These are phyloP conservation scores for Brachionus paranguensis DNA, from an alignment of 1,140 invertebrate genomes.

Conservation along the genomic window DNA sequence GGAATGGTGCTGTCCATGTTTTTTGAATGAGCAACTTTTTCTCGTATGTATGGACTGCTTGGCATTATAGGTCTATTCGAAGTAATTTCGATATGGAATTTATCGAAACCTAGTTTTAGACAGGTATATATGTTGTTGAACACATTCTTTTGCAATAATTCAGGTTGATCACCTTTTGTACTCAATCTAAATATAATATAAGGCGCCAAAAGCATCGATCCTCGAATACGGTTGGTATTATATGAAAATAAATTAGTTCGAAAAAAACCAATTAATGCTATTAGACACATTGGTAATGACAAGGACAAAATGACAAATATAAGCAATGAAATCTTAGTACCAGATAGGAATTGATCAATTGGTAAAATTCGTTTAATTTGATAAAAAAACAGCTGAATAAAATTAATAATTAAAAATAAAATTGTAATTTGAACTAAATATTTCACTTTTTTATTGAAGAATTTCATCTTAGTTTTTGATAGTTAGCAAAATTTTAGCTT, in stretches of 20 bases:
- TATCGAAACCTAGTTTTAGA: conserved; percentile 79
- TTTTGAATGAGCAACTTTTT: conserved; percentile 73
- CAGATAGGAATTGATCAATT: not conserved
- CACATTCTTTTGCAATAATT: conserved; percentile 80
- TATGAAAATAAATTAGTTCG: conserved; percentile 84
- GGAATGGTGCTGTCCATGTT: conserved; percentile 68
- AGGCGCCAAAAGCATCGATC: conserved; percentile 79
- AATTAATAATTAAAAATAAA: not conserved
- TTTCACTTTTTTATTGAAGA: too few relatives aligned
- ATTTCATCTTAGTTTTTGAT: too few relatives aligned
- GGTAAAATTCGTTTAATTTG: not conserved
- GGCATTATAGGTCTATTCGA: conserved; percentile 74
- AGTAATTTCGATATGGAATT: conserved; percentile 93
- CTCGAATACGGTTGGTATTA: conserved; percentile 79
- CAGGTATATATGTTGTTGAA: conserved; percentile 79
- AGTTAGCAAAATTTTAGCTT: too few relatives aligned
- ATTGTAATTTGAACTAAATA: not conserved
- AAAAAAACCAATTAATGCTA: conserved; percentile 77
- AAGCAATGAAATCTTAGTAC: conserved; percentile 40
- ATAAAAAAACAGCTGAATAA: not conserved
- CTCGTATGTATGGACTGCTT: conserved; percentile 63
- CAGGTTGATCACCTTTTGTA: conserved; percentile 86
- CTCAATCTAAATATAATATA: conserved; percentile 91
- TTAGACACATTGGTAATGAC: conserved; percentile 42
- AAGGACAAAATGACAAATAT: conserved; percentile 43